Conservation (phyloP, 92 coral and sea anemone genomes). For the Diadumene lineata region DNA sequence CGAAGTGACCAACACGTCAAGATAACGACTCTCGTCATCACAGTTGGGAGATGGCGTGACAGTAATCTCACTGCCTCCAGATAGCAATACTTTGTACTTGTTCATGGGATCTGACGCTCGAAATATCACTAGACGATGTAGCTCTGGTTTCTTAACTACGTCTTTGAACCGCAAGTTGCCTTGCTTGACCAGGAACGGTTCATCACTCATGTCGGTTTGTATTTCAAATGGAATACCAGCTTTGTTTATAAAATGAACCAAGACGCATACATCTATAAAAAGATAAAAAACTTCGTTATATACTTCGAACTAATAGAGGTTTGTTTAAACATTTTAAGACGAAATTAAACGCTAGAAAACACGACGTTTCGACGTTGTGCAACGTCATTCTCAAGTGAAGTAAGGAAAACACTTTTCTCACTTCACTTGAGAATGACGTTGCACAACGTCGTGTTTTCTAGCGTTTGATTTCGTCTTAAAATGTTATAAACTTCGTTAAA, state of each 20-base stretch:
- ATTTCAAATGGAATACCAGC: slow-evolving; percentile 33
- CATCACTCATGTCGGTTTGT: slow-evolving; percentile 32
- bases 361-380: no score
- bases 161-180: slow-evolving; percentile 37
- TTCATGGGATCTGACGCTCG: slow-evolving; percentile 34
- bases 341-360: no score
- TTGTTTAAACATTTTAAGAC: no score
- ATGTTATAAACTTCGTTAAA: no score
- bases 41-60: slow-evolving; percentile 26
- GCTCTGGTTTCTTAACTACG: slow-evolving; percentile 39
- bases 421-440: no score
- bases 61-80: slow-evolving; percentile 24
- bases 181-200: slow-evolving; percentile 40
- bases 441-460: no score
- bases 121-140: slow-evolving; percentile 45
- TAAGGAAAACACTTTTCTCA: no score
- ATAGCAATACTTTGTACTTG: slow-evolving; percentile 14
- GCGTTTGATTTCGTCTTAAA: no score
- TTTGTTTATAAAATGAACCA: slow-evolving; percentile 45
- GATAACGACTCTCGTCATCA: neutral
- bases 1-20: slow-evolving; percentile 22
- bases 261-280: slow-evolving; percentile 40
- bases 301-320: no score
- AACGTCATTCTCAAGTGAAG: no score
- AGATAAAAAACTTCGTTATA: neutral